Conservation (phyloP, 2,797 vertebrate species). For the Enoplosus armatus region DNA sequence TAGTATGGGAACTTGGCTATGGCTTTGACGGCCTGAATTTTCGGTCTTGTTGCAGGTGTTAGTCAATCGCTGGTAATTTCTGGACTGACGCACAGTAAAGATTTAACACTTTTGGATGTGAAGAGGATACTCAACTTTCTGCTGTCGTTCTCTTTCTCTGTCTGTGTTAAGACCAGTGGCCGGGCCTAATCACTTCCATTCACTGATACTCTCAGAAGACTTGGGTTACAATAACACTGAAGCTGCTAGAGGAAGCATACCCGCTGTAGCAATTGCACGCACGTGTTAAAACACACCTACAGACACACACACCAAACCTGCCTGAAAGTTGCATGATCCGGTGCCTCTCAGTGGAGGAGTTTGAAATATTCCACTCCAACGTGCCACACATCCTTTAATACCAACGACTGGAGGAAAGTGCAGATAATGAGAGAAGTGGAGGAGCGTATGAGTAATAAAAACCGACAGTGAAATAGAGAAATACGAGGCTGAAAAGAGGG, state of each 20-base stretch:
- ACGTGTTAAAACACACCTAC: neutral
- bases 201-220: constrained; percentile 54
- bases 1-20: neutral
- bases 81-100: constrained; percentile 28
- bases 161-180: constrained; percentile 43
- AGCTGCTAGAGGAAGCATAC: constrained; percentile 40
- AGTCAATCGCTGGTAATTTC: constrained; percentile 33
- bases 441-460: constrained; percentile 50
- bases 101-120: too few relatives aligned
- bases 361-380: constrained; percentile 65
- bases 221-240: constrained; percentile 64
- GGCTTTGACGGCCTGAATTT: neutral
- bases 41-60: constrained; percentile 29
- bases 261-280: constrained; percentile 25
- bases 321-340: constrained; percentile 56
- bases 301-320: constrained; percentile 4
- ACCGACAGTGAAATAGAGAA: constrained; percentile 42
- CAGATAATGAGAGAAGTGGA: constrained; percentile 41
- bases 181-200: constrained; percentile 70
- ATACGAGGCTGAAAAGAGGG: constrained; percentile 32
- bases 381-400: constrained; percentile 58
- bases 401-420: constrained; percentile 37
- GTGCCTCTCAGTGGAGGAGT: constrained; percentile 62
- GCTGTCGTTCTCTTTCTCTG: constrained; percentile 1
- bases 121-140: constrained; percentile 5